Base-by-base conservation (phyloP, 2,888 invertebrate species). In the Parnassius glacialis region DNA sequence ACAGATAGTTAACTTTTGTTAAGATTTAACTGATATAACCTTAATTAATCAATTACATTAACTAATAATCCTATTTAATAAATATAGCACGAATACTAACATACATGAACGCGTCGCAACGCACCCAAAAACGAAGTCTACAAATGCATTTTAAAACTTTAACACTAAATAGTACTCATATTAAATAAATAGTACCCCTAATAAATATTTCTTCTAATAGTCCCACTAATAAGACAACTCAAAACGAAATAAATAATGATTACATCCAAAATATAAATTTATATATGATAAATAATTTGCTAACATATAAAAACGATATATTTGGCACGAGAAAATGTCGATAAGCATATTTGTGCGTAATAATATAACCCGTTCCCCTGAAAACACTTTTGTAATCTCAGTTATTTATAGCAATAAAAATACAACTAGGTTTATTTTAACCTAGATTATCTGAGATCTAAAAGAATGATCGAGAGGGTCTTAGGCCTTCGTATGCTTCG, bases 31-130 rank as follows among this genome's bases (percentile, higher is more conserved):
- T 12, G 48, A 57, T 68, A 67, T 58, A 64, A 57, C 54, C 57
- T 66, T 67, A 60, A 64, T 41, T 65, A 65, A 57, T 20, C 57
- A 63, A 43, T 64, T 62, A 64, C 57, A 52, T 60, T 62, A 64
- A 64, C 52, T 69, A 69, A 73, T 13, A 65, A 65, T 57, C 52
- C 66, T 65, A 68, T 62, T 62, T 61, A 67, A 67, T 62, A 81
- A 80, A 76, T 78, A 83, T 81, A 84, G 79, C 80, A 79, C 83
- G 85, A 75, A 80, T 76, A 76, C 71, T 77, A 87, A 86, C 76
- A 79, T 84, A 91, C 89, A 79, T 90, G 89, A 90, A 91, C 90
- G 85, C 84, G 85, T 87, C 90, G 87, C 84, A 70, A 84, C 85
- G 81, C 82, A 80, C 79, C 77, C 81, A 80, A 80, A 81, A 77